Evolutionary conservation across 2,888 invertebrate species (phyloP), one percentile per base, ranked within the genome.

Genomic region (Meliscaeva auricollis): DNA sequence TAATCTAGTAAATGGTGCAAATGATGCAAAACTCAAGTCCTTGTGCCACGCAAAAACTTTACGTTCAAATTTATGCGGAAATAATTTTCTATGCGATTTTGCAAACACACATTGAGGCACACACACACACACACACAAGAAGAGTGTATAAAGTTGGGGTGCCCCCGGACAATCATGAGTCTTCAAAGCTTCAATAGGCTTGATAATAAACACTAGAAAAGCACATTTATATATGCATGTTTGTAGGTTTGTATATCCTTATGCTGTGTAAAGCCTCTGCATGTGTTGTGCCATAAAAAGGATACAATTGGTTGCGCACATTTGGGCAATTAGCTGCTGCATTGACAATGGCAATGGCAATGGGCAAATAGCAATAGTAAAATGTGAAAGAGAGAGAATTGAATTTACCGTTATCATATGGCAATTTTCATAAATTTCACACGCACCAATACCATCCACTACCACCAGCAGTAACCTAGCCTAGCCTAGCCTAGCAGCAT

Each of bases 321-420:
- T 85, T 85, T 85, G 81, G 85, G 81, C 85, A 85, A 85, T 85
- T 85, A 85, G 85, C 81, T 81, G 73, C 76, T 81, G 73, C 76
- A 85, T 60, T 80, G 54, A 17, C 30, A 32, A 46, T 44, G 44
- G 26, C 44, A 62, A 35, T 22, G 32, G 17, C 32, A 38, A 15
- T 17, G 13, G 56, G 48, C 4, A 26, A 9, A 62, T 4, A 15
- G 13, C 38, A 22, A 38, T 15, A 26, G 2, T 20, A 50, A 66
- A 13, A 50, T 22, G 69, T 30, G 50, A 69, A 58, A 38, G 56
- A 66, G 50, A 62, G 62, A 60, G 76, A 81, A 85, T 85, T 85
- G 85, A 85, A 85, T 85, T 85, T 85, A 85, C 85, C 77, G 85
- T 81, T 81, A 85, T 85, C 85, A 85, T 85, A 76, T 85, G 85